Base-by-base conservation (phyloP, 92 coral and sea anemone species). In the Micromussa lordhowensis region DNA sequence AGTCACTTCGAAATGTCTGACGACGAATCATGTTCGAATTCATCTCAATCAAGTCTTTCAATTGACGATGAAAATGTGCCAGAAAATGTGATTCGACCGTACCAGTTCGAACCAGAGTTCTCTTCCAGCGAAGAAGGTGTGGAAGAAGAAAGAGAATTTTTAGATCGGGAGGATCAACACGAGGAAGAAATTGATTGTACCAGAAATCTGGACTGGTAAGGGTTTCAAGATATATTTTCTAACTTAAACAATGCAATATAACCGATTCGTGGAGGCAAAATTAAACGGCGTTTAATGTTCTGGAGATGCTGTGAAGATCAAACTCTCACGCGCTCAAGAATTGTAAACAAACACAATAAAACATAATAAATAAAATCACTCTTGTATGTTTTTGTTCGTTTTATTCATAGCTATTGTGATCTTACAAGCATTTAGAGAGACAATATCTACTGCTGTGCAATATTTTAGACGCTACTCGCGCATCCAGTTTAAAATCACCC, bases 161-260 rank as follows among this genome's bases (percentile, higher is more conserved):
- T n/a, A n/a, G n/a, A n/a, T n/a, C n/a, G n/a, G n/a, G 80, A 76
- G 44, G 21, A 76, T 76, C 61, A 19, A 28, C 32, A 34, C 31
- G 80, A 34, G 29, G 54, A 76, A 6, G 80, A 76, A 76, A 29
- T 30, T 70, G 55, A 59, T 16, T 61, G 80, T 40, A 76, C 80
- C 8, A 76, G 34, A 76, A 76, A 76, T 76, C 44, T 76, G 26
- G 80, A 76, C 28, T 40, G 80, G 80, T 76, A 76, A 76, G 63
- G 44, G 59, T 61, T 40, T 29, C 80, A 61, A 76, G 17, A 76
- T 26, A 11, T 76, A 44, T n/a, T 29, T 13, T 7, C 14, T 54
- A 54, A 54, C 17, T 54, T 54, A 7, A 54, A 54, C 59, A 54
- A 54, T 29, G n/a, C 35, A 24, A 28, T 70, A 4, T 30, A 70